A percentile compares a stretch with the other conserved stretches of the same genome.
These are phyloP conservation scores for Drosophila pegasa DNA, from an alignment of 2,888 invertebrate genomes.

Conservation along the genomic window DNA sequence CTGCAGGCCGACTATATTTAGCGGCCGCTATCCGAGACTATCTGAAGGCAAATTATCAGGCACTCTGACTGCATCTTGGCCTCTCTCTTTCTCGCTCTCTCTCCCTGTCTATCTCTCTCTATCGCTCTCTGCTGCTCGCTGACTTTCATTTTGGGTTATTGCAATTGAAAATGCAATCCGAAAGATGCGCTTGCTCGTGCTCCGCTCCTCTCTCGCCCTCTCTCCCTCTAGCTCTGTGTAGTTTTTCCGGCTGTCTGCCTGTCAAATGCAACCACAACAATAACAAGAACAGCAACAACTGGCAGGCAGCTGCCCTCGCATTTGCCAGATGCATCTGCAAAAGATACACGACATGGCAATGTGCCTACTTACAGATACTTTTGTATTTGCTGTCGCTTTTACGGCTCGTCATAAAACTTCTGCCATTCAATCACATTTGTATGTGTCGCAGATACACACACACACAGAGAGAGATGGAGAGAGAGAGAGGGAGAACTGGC, in stretches of 20 bases:
- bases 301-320: constrained; percentile 70
- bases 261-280: constrained; percentile 52
- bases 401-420: constrained; percentile 56
- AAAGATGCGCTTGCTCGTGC: constrained; percentile 29
- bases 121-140: constrained; percentile 22
- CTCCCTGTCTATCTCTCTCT: neutral
- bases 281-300: constrained; percentile 27
- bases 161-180: constrained; percentile 63
- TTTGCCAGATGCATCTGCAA: constrained; percentile 66
- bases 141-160: constrained; percentile 63
- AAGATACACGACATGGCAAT: constrained; percentile 43
- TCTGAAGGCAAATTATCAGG: constrained; percentile 53
- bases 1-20: constrained; percentile 29
- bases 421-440: constrained; percentile 53
- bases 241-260: constrained; percentile 59
- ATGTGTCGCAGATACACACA: constrained; percentile 29
- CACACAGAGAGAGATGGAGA: neutral
- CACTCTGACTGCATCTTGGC: constrained; percentile 25
- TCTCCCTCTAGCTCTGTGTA: constrained; percentile 8
- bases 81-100: neutral
- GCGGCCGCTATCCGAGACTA: constrained; percentile 26
- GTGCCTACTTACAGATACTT: constrained; percentile 63
- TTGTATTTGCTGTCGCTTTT: constrained; percentile 56
- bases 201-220: neutral
- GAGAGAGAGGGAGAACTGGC: neutral